These are phyloP conservation scores for Coregonus ussuriensis DNA, from an alignment of 2,797 vertebrate species.

Conservation along the genomic window DNA sequence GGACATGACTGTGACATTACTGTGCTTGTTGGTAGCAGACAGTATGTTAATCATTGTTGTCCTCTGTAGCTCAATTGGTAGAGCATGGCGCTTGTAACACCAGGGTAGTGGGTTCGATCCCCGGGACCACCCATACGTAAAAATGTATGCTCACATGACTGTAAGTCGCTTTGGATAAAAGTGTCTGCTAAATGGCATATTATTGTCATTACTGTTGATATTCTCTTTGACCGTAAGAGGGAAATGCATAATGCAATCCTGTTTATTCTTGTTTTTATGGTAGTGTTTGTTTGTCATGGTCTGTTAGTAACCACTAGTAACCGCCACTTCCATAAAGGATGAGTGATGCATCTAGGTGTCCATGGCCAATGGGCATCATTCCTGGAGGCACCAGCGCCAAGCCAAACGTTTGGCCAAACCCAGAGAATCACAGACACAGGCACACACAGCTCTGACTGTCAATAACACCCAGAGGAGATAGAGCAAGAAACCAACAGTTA, in stretches of 20 bases:
- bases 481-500: conserved; percentile 11
- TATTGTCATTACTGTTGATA: neutral
- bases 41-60: neutral
- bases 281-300: conserved; percentile 2
- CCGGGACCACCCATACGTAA: no score
- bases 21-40: neutral
- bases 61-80: no score
- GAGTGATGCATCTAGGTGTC: neutral
- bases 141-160: no score
- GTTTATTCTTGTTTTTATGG: neutral
- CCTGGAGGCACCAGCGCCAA: neutral
- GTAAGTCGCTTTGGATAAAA: no score
- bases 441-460: neutral
- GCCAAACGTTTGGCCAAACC: neutral
- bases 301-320: neutral
- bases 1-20: neutral
- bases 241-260: neutral
- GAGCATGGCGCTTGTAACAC: no score
- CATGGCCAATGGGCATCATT: neutral
- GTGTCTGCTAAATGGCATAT: no score
- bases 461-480: conserved; percentile 9
- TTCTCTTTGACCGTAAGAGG: neutral
- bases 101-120: no score
- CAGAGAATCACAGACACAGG: neutral
- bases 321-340: neutral